Evolutionary conservation across 2,113 vertebrate species (phyloP).

Genomic region (Corythoichthys intestinalis): DNA sequence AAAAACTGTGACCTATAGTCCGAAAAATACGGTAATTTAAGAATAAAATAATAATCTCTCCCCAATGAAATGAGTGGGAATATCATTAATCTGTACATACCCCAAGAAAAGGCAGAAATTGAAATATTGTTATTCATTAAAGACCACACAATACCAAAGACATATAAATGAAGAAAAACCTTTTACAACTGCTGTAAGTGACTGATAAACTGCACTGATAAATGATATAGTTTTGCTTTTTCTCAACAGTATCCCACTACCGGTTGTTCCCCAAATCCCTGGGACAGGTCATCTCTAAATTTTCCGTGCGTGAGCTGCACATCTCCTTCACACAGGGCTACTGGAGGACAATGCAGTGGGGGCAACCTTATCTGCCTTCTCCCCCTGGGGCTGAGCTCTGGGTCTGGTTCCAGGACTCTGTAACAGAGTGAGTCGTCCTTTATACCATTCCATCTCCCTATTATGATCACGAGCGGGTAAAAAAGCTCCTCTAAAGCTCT

Average conservation of each 20-base stretch:
- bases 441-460: background rate
- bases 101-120: no score
- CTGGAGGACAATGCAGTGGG: slow-evolving; percentile 91
- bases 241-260: slow-evolving; percentile 85
- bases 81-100: no score
- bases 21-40: no score
- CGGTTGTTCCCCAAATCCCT: slow-evolving; percentile 92
- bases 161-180: no score
- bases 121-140: no score
- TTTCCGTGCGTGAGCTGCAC: slow-evolving; percentile 87
- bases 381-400: slow-evolving; percentile 82
- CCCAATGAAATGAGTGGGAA: no score
- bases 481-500: background rate
- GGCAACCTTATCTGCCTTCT: slow-evolving; percentile 84
- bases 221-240: background rate
- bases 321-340: slow-evolving; percentile 87
- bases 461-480: background rate
- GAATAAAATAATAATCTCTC: no score
- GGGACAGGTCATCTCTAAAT: slow-evolving; percentile 90
- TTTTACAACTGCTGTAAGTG: no score
- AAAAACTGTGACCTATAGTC: no score
- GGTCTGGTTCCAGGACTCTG: slow-evolving; percentile 94
- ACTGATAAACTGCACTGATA: background rate
- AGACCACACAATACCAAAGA: no score
- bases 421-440: slow-evolving; percentile 81